phyloP scores from a whole-genome alignment of 2,797 vertebrate species.

The Phataginus tricuspis region DNA sequence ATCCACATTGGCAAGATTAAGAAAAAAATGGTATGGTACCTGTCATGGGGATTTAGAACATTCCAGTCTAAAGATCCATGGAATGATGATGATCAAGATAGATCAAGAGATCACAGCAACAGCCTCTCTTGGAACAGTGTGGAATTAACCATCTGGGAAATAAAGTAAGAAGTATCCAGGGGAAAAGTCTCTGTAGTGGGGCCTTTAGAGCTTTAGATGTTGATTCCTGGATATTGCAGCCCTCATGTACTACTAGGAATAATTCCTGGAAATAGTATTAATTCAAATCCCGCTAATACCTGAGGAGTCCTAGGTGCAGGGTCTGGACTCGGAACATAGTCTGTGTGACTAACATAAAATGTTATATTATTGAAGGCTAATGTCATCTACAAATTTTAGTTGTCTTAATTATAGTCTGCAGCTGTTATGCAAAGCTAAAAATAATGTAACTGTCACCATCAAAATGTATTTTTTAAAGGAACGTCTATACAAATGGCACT shows the following conservation, averaged over 20 bases:
- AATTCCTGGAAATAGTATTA: constrained; percentile 41
- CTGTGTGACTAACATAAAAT: not conserved
- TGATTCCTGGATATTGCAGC: not conserved
- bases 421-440: constrained; percentile 65
- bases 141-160: constrained; percentile 59
- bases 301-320: not conserved
- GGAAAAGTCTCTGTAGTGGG: not conserved
- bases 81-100: not conserved
- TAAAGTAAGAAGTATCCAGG: not conserved
- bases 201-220: not conserved
- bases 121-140: not conserved
- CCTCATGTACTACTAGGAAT: not conserved
- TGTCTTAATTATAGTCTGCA: constrained; percentile 57
- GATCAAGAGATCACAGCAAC: not conserved
- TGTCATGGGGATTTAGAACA: not conserved
- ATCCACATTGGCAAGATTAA: not conserved
- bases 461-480: constrained; percentile 51
- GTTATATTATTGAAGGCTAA: constrained; percentile 25
- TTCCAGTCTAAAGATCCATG: not conserved
- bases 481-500: not conserved
- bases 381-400: constrained; percentile 47
- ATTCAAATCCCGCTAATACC: not conserved
- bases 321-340: not conserved
- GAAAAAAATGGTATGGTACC: not conserved
- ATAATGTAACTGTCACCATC: constrained; percentile 59